A percentile compares a stretch with the other conserved stretches of the same genome.
Conservation (phyloP, 2,797 vertebrate species). For the Hydrocynus forskahlii region DNA sequence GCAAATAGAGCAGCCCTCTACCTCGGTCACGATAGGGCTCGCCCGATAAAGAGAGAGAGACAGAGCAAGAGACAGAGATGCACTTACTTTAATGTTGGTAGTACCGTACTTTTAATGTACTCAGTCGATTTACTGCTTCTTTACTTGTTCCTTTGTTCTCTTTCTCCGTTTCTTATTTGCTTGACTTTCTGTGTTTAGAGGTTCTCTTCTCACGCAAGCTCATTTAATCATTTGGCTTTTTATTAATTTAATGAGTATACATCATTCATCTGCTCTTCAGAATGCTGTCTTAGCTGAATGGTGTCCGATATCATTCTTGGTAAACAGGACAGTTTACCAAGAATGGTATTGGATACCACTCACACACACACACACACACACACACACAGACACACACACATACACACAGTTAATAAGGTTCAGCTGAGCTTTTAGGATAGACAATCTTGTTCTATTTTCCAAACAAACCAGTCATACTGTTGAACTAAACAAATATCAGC, state of each 20-base stretch:
- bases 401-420: slow-evolving; percentile 21
- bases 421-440: slow-evolving; percentile 20
- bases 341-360: neutral
- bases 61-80: neutral
- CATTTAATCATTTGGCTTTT: slow-evolving; percentile 17
- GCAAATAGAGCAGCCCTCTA: slow-evolving; percentile 51
- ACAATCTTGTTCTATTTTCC: neutral
- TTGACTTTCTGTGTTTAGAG: neutral
- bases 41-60: slow-evolving; percentile 23
- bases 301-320: slow-evolving; percentile 32
- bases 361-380: too few relatives aligned
- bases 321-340: neutral
- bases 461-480: slow-evolving; percentile 25
- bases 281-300: neutral
- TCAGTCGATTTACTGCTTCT: neutral
- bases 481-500: slow-evolving; percentile 37
- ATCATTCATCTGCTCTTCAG: neutral
- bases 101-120: slow-evolving; percentile 1
- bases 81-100: neutral
- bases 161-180: neutral
- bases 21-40: slow-evolving; percentile 21
- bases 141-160: neutral
- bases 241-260: slow-evolving; percentile 16
- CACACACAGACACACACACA: neutral
- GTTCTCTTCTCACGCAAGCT: neutral